These are phyloP conservation scores for Thelaira solivaga DNA, from an alignment of 2,888 invertebrate genomes.

Conservation along the genomic window DNA sequence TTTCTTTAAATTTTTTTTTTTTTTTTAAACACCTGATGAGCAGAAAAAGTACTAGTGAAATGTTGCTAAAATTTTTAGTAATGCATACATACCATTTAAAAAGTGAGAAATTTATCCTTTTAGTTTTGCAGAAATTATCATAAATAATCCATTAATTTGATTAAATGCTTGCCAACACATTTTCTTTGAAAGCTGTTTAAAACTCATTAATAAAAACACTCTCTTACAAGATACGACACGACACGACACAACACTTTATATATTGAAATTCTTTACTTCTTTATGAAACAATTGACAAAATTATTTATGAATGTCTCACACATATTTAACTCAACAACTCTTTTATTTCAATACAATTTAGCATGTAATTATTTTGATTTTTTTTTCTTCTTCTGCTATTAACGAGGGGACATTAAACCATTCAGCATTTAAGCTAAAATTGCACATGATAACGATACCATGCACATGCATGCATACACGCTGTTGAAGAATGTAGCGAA, in stretches of 20 bases:
- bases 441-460: background rate
- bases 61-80: too few species aligned
- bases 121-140: too few species aligned
- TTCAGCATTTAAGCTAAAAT: slow-evolving; percentile 4
- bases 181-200: too few species aligned
- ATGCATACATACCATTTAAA: too few species aligned
- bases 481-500: background rate
- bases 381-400: slow-evolving; percentile 15
- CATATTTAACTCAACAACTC: background rate
- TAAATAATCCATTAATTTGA: too few species aligned
- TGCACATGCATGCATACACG: background rate
- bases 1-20: too few species aligned
- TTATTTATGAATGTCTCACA: background rate
- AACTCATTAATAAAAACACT: too few species aligned
- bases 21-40: too few species aligned
- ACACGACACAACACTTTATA: background rate
- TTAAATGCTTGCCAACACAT: too few species aligned
- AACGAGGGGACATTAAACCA: slow-evolving; percentile 40
- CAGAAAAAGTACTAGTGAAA: too few species aligned
- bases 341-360: slow-evolving; percentile 6
- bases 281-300: background rate
- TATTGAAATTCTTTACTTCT: background rate
- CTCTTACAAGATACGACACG: too few species aligned
- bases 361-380: background rate
- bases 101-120: too few species aligned